Conservation (phyloP, 2,888 invertebrate genomes). For the Orthosia gracilis region DNA sequence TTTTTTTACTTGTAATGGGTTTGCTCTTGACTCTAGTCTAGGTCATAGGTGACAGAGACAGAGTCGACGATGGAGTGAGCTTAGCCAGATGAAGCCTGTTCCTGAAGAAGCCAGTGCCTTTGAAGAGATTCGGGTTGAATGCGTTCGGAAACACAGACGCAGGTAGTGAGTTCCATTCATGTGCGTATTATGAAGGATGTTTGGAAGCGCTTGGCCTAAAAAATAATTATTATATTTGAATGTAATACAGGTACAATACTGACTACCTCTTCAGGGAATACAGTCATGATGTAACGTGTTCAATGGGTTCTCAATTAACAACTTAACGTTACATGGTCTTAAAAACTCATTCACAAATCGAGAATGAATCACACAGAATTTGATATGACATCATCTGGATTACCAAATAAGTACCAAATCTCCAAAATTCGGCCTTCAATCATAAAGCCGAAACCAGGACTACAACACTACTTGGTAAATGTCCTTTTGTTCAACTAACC, state of each 20-base stretch:
- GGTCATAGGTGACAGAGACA: too few relatives aligned
- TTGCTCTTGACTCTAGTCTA: too few relatives aligned
- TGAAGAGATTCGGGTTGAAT: too few relatives aligned
- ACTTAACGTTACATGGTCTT: background rate
- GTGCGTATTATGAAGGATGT: too few relatives aligned
- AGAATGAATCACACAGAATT: background rate
- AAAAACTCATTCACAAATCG: background rate
- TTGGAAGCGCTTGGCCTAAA: too few relatives aligned
- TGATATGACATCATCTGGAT: conserved; percentile 12
- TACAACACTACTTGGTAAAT: conserved; percentile 24
- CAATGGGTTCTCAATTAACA: background rate
- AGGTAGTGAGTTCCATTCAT: too few relatives aligned
- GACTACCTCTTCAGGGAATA: background rate
- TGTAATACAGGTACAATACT: background rate
- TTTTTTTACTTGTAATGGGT: too few relatives aligned
- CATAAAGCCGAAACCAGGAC: conserved; percentile 27
- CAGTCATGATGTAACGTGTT: background rate
- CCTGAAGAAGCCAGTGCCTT: too few relatives aligned
- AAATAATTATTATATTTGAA: background rate
- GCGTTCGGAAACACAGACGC: too few relatives aligned
- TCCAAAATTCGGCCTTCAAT: conserved; percentile 13
- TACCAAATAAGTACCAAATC: background rate
- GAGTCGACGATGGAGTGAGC: too few relatives aligned
- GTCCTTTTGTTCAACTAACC: conserved; percentile 46
- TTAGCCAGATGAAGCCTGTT: too few relatives aligned